Conservation (phyloP, 2,888 invertebrate genomes). For the Himalopsyche tibetana region DNA sequence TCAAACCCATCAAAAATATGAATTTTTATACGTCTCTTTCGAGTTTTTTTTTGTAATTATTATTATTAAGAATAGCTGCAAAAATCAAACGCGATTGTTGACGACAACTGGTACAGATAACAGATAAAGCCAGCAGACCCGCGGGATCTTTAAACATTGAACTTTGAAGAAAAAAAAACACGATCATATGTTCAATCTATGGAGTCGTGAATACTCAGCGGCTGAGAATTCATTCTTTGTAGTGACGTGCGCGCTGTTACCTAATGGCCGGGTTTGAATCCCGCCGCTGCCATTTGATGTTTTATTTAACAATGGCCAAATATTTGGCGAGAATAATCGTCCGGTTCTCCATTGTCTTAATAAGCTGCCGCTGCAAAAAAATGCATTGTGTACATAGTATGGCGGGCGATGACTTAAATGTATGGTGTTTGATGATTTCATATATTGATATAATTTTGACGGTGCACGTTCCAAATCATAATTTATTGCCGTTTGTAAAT, state of each 20-base stretch:
- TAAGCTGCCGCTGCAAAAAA: no score
- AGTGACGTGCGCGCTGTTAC: neutral
- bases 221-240: slow-evolving; percentile 37
- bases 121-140: slow-evolving; percentile 5
- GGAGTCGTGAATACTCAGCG: slow-evolving; percentile 2
- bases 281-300: neutral
- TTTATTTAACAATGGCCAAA: neutral
- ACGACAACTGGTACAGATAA: neutral
- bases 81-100: neutral
- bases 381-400: no score
- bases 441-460: no score
- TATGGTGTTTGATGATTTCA: no score
- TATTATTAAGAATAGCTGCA: no score
- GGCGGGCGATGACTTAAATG: no score
- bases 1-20: no score
- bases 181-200: slow-evolving; percentile 29
- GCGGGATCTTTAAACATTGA: slow-evolving; percentile 37
- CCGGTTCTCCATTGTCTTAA: neutral
- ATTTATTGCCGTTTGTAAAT: no score
- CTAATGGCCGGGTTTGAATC: neutral
- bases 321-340: slow-evolving; percentile 25
- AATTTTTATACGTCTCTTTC: no score
- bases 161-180: neutral
- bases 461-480: no score
- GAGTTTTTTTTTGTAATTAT: no score